Base-by-base conservation (phyloP, 2,797 vertebrate species). In the Sebastes reedi region DNA sequence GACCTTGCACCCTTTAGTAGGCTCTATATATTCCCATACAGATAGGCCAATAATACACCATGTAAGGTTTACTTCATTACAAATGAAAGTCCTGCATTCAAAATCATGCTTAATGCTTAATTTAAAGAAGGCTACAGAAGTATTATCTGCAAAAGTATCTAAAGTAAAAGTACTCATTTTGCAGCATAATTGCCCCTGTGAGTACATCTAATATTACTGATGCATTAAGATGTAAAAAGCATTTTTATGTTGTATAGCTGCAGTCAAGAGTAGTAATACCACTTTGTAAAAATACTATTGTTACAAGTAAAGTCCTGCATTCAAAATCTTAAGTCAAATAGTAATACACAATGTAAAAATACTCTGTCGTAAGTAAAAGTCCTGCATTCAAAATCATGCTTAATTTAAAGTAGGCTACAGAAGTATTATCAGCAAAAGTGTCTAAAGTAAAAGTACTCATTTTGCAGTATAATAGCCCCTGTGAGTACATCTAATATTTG, bases 1-100 rank as follows among this genome's bases (percentile, higher is more conserved):
- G 85, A 36, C 85, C 56, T 2, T 39, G 59, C 77, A 39, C 52
- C 58, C 4, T 39, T 39, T 22, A n/a, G 8, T 22, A 54, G 20
- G 0, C 50, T 54, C 0, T 54, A 54, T 2, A 4, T 18, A n/a
- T 4, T 24, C 34, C 0, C 20, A 18, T 5, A n/a, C 13, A 54
- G 27, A 52, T 11, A 13, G 2, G 29, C 5, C 3, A 54, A 24
- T 20, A 64, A 6, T 6, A 25, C 8, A 61, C 16, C 18, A 1
- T 24, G 18, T 5, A 11, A 62, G 52, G 5, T 34, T 34, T n/a
- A 14, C 61, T 29, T 2, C 32, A 69, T 69, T 56, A 36, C 29
- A 32, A 9, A 56, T 27, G 18, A 8, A n/a, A 29, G 8, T 46
- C 3, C 34, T 29, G 12, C 34, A 42, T 42, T 60, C 18, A 46